Conservation (phyloP, 2,113 vertebrate genomes). For the Dipodomys spectabilis region DNA sequence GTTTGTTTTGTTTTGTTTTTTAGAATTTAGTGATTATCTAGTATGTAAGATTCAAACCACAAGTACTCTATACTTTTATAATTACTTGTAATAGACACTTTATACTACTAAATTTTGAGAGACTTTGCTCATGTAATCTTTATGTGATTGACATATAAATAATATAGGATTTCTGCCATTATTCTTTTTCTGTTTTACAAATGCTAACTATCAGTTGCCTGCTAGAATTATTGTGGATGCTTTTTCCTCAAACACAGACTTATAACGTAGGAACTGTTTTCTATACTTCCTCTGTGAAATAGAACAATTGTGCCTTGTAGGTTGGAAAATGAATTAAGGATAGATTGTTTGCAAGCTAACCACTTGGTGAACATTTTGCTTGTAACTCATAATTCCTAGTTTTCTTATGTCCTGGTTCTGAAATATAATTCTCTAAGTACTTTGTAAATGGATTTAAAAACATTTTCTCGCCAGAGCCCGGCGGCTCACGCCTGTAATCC, state of each 20-base stretch:
- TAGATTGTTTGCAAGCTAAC: constrained; percentile 14
- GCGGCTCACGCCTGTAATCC: too few relatives aligned
- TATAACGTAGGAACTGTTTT: constrained; percentile 24
- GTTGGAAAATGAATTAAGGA: constrained; percentile 7
- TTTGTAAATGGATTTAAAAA: constrained; percentile 52
- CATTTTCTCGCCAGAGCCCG: neutral
- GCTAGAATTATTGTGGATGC: neutral
- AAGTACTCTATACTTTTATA: constrained; percentile 31
- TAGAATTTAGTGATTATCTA: constrained; percentile 22
- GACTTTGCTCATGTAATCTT: constrained; percentile 27
- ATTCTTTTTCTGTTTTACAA: constrained; percentile 33
- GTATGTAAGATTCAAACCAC: neutral
- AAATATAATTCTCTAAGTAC: constrained; percentile 37
- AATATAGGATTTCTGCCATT: neutral
- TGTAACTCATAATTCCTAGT: constrained; percentile 29
- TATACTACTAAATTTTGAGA: constrained; percentile 50
- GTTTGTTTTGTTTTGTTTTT: constrained; percentile 13
- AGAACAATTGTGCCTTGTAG: neutral
- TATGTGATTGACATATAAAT: constrained; percentile 5
- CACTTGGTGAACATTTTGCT: constrained; percentile 39
- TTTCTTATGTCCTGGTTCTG: constrained; percentile 43
- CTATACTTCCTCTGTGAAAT: constrained; percentile 29
- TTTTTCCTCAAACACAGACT: constrained; percentile 42
- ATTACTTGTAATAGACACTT: constrained; percentile 31
- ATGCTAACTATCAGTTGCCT: constrained; percentile 32